phyloP scores from a whole-genome alignment of 2,888 invertebrate species.

The Tachina fera region DNA sequence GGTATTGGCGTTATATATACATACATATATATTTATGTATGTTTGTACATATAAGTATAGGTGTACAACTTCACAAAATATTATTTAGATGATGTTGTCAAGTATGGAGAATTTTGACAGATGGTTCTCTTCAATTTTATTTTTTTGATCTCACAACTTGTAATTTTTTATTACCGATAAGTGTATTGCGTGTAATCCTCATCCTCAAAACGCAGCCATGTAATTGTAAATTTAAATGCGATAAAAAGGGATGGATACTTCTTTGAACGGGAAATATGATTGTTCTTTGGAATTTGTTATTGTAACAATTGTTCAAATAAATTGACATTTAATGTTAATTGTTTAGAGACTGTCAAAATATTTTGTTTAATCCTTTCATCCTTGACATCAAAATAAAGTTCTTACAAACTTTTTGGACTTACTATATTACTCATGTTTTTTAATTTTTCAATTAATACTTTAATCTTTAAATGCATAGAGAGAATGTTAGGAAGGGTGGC shows the following conservation, averaged over 20 bases:
- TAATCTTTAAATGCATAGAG: no score
- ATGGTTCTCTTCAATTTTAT: conserved; percentile 80
- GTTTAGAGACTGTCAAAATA: conserved; percentile 79
- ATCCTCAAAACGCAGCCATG: conserved; percentile 72
- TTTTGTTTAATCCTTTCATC: conserved; percentile 74
- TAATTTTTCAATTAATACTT: no score
- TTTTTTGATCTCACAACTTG: conserved; percentile 80
- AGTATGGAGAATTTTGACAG: conserved; percentile 81
- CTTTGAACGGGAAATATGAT: conserved; percentile 30
- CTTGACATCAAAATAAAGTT: background rate
- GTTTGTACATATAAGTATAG: conserved; percentile 13
- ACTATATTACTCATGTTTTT: background rate
- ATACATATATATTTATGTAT: conserved; percentile 42
- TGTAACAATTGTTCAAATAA: conserved; percentile 73
- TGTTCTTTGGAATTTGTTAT: conserved; percentile 60
- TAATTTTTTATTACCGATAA: conserved; percentile 71
- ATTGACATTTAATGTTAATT: conserved; percentile 74
- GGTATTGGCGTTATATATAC: conserved; percentile 72
- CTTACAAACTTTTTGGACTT: background rate
- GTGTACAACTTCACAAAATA: conserved; percentile 19
- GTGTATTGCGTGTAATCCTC: conserved; percentile 77
- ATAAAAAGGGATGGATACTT: conserved; percentile 68
- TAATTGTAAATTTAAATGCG: conserved; percentile 76
- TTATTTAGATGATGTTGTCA: conserved; percentile 58
- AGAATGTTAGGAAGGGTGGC: no score